These are phyloP conservation scores for Otolemur crassicaudatus DNA, from an alignment of 2,797 vertebrate genomes.

Conservation along the genomic window DNA sequence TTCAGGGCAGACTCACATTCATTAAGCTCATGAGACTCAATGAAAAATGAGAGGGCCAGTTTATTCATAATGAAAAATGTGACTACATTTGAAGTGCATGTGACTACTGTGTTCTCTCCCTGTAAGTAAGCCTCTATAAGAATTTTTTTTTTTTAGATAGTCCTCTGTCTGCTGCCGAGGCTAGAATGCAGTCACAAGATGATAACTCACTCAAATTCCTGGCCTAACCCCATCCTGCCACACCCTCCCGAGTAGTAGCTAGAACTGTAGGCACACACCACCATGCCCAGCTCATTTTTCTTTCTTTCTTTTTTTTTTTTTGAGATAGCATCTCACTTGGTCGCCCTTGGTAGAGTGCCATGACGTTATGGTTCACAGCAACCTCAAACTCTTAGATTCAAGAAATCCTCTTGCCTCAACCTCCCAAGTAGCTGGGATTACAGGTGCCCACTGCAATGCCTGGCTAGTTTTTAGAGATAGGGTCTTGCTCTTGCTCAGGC, in stretches of 20 bases:
- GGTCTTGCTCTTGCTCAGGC: no score
- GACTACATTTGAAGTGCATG: neutral
- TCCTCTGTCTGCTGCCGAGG: neutral
- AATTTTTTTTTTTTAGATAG: neutral
- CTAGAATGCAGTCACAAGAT: neutral
- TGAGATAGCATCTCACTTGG: no score
- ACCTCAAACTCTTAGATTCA: no score
- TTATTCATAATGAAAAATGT: conserved; percentile 7
- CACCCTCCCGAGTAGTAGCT: neutral
- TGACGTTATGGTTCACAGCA: no score
- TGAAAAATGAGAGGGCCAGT: neutral
- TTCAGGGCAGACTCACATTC: neutral
- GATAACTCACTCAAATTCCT: neutral
- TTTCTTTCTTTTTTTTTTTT: neutral
- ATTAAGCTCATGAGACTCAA: neutral
- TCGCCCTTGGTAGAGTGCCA: no score
- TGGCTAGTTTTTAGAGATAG: no score
- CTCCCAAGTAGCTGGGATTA: no score
- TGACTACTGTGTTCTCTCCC: neutral
- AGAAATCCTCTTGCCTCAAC: no score
- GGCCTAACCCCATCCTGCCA: neutral
- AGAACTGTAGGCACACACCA: neutral
- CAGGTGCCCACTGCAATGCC: no score
- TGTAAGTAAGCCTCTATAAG: neutral
- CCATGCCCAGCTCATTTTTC: neutral